Conservation (phyloP, 2,113 vertebrate species). For the Malurus elegans region DNA sequence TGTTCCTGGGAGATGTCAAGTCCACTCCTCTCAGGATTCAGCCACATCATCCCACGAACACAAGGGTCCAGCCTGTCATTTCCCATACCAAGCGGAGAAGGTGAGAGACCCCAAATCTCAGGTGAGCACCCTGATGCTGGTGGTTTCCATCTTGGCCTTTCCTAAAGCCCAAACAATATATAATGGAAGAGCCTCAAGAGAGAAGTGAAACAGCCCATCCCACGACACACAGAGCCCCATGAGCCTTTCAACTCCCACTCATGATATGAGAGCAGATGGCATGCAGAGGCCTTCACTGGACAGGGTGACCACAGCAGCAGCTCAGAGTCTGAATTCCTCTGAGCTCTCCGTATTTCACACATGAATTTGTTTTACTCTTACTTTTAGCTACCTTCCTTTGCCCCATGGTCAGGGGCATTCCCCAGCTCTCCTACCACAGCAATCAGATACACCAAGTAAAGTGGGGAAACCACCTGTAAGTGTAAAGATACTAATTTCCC, state of each 20-base stretch:
- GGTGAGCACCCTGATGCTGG: not conserved
- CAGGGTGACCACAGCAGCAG: not conserved
- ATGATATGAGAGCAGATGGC: accelerated
- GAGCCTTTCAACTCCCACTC: not conserved
- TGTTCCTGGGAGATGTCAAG: not conserved
- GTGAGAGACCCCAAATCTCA: not conserved
- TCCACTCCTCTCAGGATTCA: not conserved
- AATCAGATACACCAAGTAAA: not conserved
- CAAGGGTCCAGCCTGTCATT: not conserved
- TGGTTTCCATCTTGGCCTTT: not conserved
- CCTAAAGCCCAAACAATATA: not conserved
- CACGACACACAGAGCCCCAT: not conserved
- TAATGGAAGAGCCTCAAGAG: not conserved
- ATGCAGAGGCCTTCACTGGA: not conserved
- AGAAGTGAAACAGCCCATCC: not conserved
- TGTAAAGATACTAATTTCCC: accelerated
- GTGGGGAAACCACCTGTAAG: not conserved
- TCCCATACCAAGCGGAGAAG: not conserved
- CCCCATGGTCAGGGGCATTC: not conserved
- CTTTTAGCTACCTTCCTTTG: not conserved
- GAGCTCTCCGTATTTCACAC: not conserved
- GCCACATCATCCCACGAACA: not conserved
- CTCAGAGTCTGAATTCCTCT: not conserved
- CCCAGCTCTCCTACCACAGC: not conserved
- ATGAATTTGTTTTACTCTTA: not conserved